A percentile compares a stretch with the other conserved stretches of the same genome.
Evolutionary conservation across 2,113 vertebrate species (phyloP).

Genomic region (Tretioscincus oriximinensis): DNA sequence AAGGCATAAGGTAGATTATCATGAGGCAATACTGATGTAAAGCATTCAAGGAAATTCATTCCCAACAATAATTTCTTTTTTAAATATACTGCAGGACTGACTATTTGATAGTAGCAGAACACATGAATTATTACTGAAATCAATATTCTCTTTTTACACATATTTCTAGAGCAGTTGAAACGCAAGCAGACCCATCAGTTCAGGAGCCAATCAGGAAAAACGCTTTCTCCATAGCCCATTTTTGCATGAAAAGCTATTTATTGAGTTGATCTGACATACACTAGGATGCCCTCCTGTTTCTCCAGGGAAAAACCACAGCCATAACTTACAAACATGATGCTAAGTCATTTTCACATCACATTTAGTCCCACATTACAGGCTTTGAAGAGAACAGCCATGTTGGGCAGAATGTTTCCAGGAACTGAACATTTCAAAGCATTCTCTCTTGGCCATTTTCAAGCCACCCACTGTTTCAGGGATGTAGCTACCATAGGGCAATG

Average conservation of each 20-base stretch:
- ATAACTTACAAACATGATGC: neutral
- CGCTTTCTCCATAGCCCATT: too few relatives aligned
- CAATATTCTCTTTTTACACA: neutral
- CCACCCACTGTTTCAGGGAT: too few relatives aligned
- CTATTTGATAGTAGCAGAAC: neutral
- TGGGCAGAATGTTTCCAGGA: too few relatives aligned
- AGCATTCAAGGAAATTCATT: neutral
- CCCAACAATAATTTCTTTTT: neutral
- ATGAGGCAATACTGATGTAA: neutral
- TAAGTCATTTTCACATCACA: too few relatives aligned
- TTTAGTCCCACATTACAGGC: neutral
- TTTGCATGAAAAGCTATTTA: neutral
- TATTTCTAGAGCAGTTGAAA: neutral
- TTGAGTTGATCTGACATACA: neutral
- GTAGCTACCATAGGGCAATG: too few relatives aligned
- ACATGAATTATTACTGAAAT: neutral
- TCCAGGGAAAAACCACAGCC: too few relatives aligned
- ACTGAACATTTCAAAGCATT: too few relatives aligned
- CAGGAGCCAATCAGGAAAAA: neutral
- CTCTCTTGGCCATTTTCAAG: too few relatives aligned
- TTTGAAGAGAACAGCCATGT: neutral
- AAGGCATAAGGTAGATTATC: neutral
- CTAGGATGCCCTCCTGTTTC: neutral
- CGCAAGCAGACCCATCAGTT: neutral
- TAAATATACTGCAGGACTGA: neutral